phyloP scores from a whole-genome alignment of 2,113 vertebrate genomes.

The Elaphurus davidianus region DNA sequence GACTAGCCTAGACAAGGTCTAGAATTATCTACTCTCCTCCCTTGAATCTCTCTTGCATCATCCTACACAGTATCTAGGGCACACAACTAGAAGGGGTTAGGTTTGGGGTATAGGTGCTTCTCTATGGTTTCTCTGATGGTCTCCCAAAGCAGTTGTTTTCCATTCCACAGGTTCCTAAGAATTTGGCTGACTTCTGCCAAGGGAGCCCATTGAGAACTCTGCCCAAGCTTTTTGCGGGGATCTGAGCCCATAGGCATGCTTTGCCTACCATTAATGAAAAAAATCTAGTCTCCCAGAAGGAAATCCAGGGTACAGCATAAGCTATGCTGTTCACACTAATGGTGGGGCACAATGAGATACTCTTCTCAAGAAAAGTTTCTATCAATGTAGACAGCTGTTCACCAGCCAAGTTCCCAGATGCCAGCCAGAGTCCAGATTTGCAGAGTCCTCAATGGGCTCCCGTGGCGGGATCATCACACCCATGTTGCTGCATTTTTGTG shows the following conservation, averaged over 20 bases:
- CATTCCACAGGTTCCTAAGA: too few relatives aligned
- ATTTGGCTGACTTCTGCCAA: background rate
- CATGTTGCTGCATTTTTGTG: background rate
- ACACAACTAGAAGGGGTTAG: background rate
- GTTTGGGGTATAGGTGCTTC: fast-evolving
- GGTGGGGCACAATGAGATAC: background rate
- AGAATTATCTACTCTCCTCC: background rate
- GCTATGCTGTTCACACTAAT: background rate
- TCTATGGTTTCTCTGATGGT: background rate
- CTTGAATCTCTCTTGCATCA: background rate
- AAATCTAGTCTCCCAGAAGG: background rate
- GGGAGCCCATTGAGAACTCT: background rate
- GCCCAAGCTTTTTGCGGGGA: background rate
- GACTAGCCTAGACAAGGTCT: background rate
- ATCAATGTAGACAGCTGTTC: background rate
- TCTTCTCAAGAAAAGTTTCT: background rate
- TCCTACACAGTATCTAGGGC: background rate
- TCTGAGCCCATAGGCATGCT: background rate
- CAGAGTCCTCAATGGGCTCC: background rate
- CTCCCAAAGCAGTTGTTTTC: background rate
- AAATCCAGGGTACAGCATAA: background rate
- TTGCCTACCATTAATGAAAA: background rate
- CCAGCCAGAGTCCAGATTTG: background rate
- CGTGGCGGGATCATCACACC: background rate
- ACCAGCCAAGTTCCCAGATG: background rate